Evolutionary conservation across 2,113 vertebrate genomes (phyloP).

Genomic region (Trichechus manatus): DNA sequence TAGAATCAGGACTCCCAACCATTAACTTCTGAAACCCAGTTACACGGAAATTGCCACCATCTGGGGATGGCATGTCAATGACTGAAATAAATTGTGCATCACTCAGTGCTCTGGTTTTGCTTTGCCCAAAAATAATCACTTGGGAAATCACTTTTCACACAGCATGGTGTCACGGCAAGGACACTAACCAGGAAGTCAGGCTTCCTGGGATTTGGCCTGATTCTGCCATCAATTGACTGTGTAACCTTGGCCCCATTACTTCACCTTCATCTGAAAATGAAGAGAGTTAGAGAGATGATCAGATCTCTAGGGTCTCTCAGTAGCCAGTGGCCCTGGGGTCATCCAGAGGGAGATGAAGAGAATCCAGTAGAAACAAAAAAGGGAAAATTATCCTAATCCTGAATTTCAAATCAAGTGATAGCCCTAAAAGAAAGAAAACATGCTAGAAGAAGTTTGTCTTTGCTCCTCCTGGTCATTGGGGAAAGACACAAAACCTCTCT

Average conservation of each 20-base stretch:
- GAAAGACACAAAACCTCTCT: constrained; percentile 24
- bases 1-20: background rate
- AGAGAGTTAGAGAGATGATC: background rate
- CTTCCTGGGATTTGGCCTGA: background rate
- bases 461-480: background rate
- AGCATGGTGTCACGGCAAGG: background rate
- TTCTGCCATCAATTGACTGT: constrained; percentile 1
- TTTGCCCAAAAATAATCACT: constrained; percentile 48
- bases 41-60: background rate
- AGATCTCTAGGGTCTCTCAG: background rate
- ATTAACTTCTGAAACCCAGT: constrained; percentile 44
- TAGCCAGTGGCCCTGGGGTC: background rate
- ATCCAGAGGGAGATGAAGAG: background rate
- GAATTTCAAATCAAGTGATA: constrained; percentile 39
- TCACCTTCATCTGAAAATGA: constrained; percentile 61
- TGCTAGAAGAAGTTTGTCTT: constrained; percentile 21
- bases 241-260: background rate
- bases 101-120: background rate
- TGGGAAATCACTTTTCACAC: background rate
- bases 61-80: background rate
- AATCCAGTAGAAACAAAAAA: constrained; percentile 23
- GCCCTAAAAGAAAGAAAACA: background rate
- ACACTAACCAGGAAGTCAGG: background rate
- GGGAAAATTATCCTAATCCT: constrained; percentile 5
- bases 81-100: background rate